Conservation (phyloP, 92 coral and sea anemone species). For the Phenganax stokvisi region DNA sequence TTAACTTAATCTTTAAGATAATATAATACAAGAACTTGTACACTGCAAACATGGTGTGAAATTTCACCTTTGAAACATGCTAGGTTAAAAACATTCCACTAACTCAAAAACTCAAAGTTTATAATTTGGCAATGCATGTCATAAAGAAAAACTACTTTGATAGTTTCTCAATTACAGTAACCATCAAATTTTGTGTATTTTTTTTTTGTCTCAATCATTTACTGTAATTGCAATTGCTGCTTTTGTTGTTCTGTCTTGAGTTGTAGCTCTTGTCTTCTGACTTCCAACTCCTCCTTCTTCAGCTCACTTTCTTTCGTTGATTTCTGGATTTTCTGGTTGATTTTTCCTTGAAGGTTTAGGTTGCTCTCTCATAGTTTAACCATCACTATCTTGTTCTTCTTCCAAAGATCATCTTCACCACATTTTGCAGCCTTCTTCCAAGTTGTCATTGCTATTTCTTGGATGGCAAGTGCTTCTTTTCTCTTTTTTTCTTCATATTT, state of each 20-base stretch:
- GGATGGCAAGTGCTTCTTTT: constrained; percentile 56
- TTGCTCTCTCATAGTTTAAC: constrained; percentile 20
- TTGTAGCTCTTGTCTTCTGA: constrained; percentile 46
- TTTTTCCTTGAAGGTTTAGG: constrained; percentile 47
- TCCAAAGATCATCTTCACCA: constrained; percentile 25
- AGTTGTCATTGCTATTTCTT: constrained; percentile 61
- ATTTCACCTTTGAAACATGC: neutral
- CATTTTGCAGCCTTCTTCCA: constrained; percentile 54
- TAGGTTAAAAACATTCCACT: neutral
- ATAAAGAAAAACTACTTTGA: constrained; percentile 38
- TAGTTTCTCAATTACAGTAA: constrained; percentile 46
- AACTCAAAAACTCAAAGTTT: neutral
- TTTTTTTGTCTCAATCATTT: constrained; percentile 40
- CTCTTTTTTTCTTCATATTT: constrained; percentile 55
- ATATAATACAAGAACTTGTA: too few species aligned
- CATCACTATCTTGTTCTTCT: constrained; percentile 39
- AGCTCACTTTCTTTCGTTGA: constrained; percentile 50
- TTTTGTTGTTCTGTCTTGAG: constrained; percentile 52
- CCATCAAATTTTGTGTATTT: constrained; percentile 48
- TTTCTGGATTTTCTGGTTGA: too few species aligned
- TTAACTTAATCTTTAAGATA: too few species aligned
- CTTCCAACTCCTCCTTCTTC: constrained; percentile 55
- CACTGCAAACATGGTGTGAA: too few species aligned
- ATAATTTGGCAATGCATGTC: neutral
- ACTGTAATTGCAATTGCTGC: constrained; percentile 46